Evolutionary conservation across 2,113 vertebrate genomes (phyloP), one percentile per base, ranked within the genome.

Genomic region (Oreochromis aureus): DNA sequence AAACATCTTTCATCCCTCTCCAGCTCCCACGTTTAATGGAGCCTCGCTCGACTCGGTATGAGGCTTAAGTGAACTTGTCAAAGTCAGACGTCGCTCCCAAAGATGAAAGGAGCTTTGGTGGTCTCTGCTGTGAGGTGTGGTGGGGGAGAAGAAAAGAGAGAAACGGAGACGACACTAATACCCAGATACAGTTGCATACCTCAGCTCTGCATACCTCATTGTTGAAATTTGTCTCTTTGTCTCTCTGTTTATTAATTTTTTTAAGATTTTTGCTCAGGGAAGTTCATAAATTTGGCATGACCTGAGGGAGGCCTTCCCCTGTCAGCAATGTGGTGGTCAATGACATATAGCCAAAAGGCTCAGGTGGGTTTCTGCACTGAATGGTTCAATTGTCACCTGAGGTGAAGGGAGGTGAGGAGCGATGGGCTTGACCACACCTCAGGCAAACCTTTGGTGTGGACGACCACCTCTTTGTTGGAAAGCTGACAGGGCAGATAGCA

Each of bases 41-140:
- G 51, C 61, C 71, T 10, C 22, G 41, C 82, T 86, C 8, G 4
- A 73, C 18, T 85, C 10, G 34, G 32, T 51, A 55, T 80, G 87
- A 85, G 56, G 55, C 55, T 86, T 36, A 85, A 87, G 83, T 80
- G 88, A 83, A 90, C 80, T 76, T 87, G 87, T 93, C 87, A 93
- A 86, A 88, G 83, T 83, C 69, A 55, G 69, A 81, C 27, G 12
- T 69, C 48, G 79, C 41, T 78, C 48, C 71, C 46, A 22, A 39
- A 88, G 87, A 91, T 86, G 73, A 81, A 83, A 66, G 54, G 44
- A 87, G 63, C 59, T 61, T 83, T 91, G 76, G 87, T 91, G 86
- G 94, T 94, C 82, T 19, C 30, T 15, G 48, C 6, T 76, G 81
- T 22, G 32, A 69, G 30, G 41, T 41, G n/a, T 53, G 44, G 85